Conservation (phyloP, 2,888 invertebrate genomes). For the Hirudinaria manillensis region DNA sequence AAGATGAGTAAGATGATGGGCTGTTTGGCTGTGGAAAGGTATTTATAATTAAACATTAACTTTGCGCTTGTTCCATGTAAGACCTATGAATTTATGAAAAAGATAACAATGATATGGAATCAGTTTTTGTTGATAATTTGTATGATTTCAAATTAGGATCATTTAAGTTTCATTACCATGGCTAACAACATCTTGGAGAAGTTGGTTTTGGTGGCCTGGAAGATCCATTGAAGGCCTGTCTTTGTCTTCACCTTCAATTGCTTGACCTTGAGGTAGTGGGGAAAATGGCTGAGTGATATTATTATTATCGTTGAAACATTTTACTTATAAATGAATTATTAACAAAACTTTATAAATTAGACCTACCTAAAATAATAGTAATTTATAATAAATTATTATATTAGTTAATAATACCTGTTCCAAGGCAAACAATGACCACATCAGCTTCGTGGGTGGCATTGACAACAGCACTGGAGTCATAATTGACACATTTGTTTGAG, state of each 20-base stretch:
- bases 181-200: conserved; percentile 31
- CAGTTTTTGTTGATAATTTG: background rate
- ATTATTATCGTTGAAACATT: too few species aligned
- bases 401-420: conserved; percentile 31
- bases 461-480: conserved; percentile 2
- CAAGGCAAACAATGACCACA: conserved; percentile 36
- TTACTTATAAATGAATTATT: too few species aligned
- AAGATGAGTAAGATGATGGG: conserved; percentile 40
- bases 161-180: conserved; percentile 14
- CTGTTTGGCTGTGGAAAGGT: conserved; percentile 17
- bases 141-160: background rate
- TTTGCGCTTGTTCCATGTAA: too few species aligned
- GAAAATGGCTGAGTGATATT: too few species aligned
- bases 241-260: conserved; percentile 26
- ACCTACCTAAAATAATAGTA: background rate
- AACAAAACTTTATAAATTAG: too few species aligned
- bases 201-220: conserved; percentile 31
- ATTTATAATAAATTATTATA: background rate
- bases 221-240: conserved; percentile 26
- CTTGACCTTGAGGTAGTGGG: background rate
- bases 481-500: conserved; percentile 6
- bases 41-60: too few species aligned
- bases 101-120: background rate
- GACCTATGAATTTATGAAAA: background rate
- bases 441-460: conserved; percentile 28